These are phyloP conservation scores for Ancistrus triradiatus DNA, from an alignment of 2,113 vertebrate species.

Conservation along the genomic window DNA sequence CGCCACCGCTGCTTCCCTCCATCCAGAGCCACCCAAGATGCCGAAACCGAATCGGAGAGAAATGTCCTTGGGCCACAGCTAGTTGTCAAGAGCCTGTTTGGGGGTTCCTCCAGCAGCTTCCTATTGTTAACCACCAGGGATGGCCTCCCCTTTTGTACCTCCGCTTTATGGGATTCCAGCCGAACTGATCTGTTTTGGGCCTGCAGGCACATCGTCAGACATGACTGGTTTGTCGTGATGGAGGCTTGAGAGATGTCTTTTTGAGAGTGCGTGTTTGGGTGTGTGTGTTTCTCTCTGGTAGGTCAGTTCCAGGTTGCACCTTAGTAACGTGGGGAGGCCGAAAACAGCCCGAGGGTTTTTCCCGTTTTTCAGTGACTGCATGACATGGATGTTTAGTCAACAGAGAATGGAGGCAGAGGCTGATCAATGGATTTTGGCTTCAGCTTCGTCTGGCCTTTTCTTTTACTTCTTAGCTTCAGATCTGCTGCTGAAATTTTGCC, in stretches of 20 bases:
- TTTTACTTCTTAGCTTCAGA: neutral
- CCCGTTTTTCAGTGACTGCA: constrained; percentile 5
- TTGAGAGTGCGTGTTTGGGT: constrained; percentile 40
- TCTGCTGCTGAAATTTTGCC: neutral
- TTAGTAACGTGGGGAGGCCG: constrained; percentile 16
- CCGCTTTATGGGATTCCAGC: constrained; percentile 38
- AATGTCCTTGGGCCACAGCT: constrained; percentile 56
- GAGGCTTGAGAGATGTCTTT: constrained; percentile 37
- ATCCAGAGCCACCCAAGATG: constrained; percentile 62
- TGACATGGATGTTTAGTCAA: constrained; percentile 42
- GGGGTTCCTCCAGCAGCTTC: constrained; percentile 43
- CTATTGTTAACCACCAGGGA: constrained; percentile 41
- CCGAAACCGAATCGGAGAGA: constrained; percentile 34
- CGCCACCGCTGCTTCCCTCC: constrained; percentile 22
- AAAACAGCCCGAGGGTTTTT: constrained; percentile 28
- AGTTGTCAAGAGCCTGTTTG: constrained; percentile 36
- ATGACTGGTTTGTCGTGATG: constrained; percentile 68
- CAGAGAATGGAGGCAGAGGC: constrained; percentile 2
- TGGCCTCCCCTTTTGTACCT: constrained; percentile 31
- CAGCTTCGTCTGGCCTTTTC: neutral
- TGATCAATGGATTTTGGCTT: constrained; percentile 15
- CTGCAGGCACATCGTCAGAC: constrained; percentile 64
- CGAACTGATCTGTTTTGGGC: constrained; percentile 62
- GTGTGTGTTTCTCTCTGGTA: constrained; percentile 50
- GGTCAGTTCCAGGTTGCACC: constrained; percentile 43